A percentile compares a stretch with the other conserved stretches of the same genome.
phyloP scores from a whole-genome alignment of 1,140 invertebrate genomes.

The Aricia agestis region DNA sequence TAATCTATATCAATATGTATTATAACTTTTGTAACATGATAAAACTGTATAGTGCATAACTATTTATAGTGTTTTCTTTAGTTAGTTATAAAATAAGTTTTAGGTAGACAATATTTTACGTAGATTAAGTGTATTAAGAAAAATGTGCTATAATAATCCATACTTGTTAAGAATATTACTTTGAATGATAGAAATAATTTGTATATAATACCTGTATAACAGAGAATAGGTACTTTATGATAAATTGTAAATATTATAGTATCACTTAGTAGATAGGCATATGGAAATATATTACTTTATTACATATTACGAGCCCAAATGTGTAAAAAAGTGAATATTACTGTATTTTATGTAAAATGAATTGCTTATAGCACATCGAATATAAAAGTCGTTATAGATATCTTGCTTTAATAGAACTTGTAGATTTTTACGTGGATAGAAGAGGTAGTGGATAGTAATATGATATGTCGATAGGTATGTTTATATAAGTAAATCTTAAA shows the following conservation, averaged over 20 bases:
- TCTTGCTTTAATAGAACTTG: constrained; percentile 3
- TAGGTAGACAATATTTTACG: neutral
- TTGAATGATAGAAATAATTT: neutral
- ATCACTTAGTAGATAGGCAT: neutral
- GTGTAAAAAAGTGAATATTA: constrained; percentile 8
- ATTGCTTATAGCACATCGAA: neutral
- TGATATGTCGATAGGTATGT: neutral
- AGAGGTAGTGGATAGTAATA: neutral
- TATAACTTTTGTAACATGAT: too few species aligned
- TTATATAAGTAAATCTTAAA: neutral
- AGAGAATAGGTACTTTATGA: neutral
- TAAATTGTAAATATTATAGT: neutral
- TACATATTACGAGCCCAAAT: constrained; percentile 13
- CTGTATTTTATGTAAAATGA: neutral
- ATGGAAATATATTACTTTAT: constrained; percentile 11
- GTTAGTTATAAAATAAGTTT: too few species aligned
- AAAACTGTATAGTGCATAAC: neutral
- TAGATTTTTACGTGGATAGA: constrained; percentile 6
- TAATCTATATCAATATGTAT: too few species aligned
- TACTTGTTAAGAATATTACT: neutral
- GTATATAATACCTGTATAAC: neutral
- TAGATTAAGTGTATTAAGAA: neutral
- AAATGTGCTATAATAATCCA: neutral
- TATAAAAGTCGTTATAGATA: constrained; percentile 6
- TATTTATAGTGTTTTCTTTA: neutral